phyloP scores from a whole-genome alignment of 2,888 invertebrate genomes.

The Hirtodrosophila confusa region DNA sequence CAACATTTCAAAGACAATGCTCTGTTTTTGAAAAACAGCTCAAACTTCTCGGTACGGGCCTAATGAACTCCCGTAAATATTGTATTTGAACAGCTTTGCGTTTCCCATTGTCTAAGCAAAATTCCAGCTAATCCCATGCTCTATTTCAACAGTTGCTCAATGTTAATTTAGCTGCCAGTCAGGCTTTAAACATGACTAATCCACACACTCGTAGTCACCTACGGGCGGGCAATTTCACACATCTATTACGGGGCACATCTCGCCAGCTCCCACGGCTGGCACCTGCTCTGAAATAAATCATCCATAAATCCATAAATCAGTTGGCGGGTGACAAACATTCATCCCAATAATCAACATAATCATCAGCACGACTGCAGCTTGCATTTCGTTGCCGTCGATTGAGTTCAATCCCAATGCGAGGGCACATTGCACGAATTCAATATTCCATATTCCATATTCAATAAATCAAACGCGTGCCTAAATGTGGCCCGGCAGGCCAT shows the following conservation, averaged over 20 bases:
- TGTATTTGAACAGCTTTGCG: no score
- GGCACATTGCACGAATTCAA: slow-evolving; percentile 40
- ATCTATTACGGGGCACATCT: slow-evolving; percentile 10
- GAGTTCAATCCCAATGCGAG: slow-evolving; percentile 18
- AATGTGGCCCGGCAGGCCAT: slow-evolving; percentile 23
- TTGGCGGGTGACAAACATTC: slow-evolving; percentile 12
- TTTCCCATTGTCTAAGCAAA: no score
- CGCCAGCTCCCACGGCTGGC: not conserved
- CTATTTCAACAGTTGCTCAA: slow-evolving; percentile 12
- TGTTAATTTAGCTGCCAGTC: not conserved
- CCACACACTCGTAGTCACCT: slow-evolving; percentile 5
- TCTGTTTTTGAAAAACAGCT: no score
- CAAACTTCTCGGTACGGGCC: no score
- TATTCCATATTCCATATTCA: slow-evolving; percentile 1
- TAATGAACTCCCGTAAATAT: no score
- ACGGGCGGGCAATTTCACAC: not conserved
- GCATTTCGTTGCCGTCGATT: slow-evolving; percentile 24
- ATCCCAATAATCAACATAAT: slow-evolving; percentile 8
- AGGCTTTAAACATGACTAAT: slow-evolving; percentile 34
- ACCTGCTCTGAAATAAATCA: slow-evolving; percentile 11
- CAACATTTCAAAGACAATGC: no score
- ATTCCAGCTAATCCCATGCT: slow-evolving; percentile 5
- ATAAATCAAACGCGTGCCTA: slow-evolving; percentile 63
- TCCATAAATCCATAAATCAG: slow-evolving; percentile 29
- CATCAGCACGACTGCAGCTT: slow-evolving; percentile 44